Percentiles rank a stretch among this genome's conserved stretches.
phyloP scores from a whole-genome alignment of 2,797 vertebrate species.

The Labroides dimidiatus region DNA sequence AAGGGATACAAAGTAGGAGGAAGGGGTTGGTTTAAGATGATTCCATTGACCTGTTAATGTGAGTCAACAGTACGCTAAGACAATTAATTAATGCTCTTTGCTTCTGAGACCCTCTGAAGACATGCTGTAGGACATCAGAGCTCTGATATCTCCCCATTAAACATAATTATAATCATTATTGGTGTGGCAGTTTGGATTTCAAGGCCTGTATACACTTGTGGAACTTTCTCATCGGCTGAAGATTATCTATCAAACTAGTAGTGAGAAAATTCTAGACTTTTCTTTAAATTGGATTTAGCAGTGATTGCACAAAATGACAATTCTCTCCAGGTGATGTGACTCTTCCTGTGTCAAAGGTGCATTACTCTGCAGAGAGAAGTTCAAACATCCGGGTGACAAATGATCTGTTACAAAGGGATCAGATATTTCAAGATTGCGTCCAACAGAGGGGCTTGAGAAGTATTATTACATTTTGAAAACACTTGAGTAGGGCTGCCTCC shows the following conservation, averaged over 20 bases:
- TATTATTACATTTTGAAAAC: neutral
- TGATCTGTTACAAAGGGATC: too few relatives aligned
- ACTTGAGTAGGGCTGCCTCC: neutral
- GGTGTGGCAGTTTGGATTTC: too few relatives aligned
- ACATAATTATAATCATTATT: too few relatives aligned
- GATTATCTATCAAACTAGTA: neutral
- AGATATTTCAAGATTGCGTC: too few relatives aligned
- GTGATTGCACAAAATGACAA: neutral
- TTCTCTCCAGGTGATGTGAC: too few relatives aligned
- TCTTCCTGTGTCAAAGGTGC: neutral
- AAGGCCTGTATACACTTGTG: neutral
- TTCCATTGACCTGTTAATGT: constrained; percentile 37
- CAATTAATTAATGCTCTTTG: neutral
- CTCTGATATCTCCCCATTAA: too few relatives aligned
- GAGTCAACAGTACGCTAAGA: constrained; percentile 9
- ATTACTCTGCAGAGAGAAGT: neutral
- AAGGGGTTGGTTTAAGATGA: neutral
- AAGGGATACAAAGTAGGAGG: constrained; percentile 6
- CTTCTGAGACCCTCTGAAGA: neutral
- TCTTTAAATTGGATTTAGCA: neutral
- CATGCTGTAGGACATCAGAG: too few relatives aligned
- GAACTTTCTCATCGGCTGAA: neutral
- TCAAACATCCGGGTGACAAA: neutral
- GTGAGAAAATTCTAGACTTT: neutral
- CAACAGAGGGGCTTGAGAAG: too few relatives aligned